A percentile compares a stretch with the other conserved stretches of the same genome.
Conservation (phyloP, 2,797 vertebrate genomes). For the Sphaeramia orbicularis region DNA sequence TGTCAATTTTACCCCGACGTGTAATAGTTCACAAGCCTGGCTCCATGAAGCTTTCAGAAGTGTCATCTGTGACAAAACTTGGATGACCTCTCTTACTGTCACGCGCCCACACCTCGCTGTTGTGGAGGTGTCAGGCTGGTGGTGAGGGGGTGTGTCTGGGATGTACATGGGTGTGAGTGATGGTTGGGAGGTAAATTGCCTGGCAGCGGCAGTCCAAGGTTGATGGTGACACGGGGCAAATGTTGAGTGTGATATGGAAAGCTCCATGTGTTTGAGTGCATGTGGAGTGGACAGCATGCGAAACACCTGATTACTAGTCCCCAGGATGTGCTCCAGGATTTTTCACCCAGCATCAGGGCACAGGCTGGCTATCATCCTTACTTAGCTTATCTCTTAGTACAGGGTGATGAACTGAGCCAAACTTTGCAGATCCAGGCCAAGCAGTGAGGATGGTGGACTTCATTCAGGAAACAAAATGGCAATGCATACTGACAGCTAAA, state of each 20-base stretch:
- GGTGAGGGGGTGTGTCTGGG: constrained; percentile 56
- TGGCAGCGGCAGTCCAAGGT: constrained; percentile 12
- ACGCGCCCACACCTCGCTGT: constrained; percentile 26
- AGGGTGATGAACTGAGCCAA: constrained; percentile 47
- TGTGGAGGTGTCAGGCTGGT: constrained; percentile 37
- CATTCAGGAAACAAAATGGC: constrained; percentile 19
- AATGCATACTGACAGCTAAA: constrained; percentile 53
- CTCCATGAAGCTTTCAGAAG: background rate
- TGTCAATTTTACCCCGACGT: constrained; percentile 28
- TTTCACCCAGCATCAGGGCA: constrained; percentile 29
- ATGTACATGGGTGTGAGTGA: constrained; percentile 55
- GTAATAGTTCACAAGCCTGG: constrained; percentile 14
- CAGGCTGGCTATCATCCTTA: constrained; percentile 46
- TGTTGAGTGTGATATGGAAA: constrained; percentile 45
- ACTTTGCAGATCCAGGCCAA: constrained; percentile 48
- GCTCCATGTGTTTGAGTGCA: constrained; percentile 47
- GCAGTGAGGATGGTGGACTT: constrained; percentile 5
- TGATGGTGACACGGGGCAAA: constrained; percentile 34
- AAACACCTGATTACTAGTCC: constrained; percentile 71
- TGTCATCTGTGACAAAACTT: constrained; percentile 25
- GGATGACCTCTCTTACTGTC: constrained; percentile 38
- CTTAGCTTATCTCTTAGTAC: constrained; percentile 64
- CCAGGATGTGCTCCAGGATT: constrained; percentile 38
- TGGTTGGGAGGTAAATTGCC: constrained; percentile 36
- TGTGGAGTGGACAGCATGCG: constrained; percentile 64